phyloP scores from a whole-genome alignment of 2,113 vertebrate species.

The Seriola aureovittata region DNA sequence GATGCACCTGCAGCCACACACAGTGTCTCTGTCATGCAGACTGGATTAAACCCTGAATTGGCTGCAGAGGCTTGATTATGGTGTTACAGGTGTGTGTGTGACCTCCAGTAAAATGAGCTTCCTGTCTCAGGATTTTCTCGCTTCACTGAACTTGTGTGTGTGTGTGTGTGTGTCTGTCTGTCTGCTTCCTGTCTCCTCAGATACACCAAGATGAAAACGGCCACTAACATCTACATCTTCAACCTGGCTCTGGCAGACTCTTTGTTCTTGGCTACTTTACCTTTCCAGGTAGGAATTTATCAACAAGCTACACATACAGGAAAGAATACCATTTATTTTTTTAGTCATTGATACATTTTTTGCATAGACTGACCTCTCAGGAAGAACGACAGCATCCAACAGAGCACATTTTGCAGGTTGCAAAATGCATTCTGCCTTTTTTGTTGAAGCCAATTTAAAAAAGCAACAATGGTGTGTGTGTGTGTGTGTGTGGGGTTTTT shows the following conservation, averaged over 20 bases:
- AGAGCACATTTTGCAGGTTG: too few relatives aligned
- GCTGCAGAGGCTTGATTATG: background rate
- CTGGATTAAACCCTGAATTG: background rate
- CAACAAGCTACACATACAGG: background rate
- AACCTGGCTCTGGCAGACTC: conserved; percentile 96
- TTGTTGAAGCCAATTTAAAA: too few relatives aligned
- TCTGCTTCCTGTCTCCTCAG: conserved; percentile 75
- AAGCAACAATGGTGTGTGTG: too few relatives aligned
- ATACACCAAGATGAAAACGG: conserved; percentile 99
- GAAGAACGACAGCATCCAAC: background rate
- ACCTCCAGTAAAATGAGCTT: background rate
- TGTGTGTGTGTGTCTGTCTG: background rate
- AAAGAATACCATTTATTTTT: too few relatives aligned
- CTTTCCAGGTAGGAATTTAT: conserved; percentile 87
- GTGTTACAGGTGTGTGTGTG: conserved; percentile 1
- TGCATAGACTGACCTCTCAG: background rate
- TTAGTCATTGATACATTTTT: too few relatives aligned
- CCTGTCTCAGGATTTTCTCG: background rate
- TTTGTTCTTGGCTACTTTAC: conserved; percentile 93
- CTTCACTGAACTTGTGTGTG: background rate
- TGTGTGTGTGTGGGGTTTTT: too few relatives aligned
- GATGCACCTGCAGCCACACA: background rate
- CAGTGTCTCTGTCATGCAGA: background rate
- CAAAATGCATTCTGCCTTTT: too few relatives aligned
- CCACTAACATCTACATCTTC: conserved; percentile 99